Conservation (phyloP, 1,140 invertebrate genomes). For the Cyclargus thomasi region DNA sequence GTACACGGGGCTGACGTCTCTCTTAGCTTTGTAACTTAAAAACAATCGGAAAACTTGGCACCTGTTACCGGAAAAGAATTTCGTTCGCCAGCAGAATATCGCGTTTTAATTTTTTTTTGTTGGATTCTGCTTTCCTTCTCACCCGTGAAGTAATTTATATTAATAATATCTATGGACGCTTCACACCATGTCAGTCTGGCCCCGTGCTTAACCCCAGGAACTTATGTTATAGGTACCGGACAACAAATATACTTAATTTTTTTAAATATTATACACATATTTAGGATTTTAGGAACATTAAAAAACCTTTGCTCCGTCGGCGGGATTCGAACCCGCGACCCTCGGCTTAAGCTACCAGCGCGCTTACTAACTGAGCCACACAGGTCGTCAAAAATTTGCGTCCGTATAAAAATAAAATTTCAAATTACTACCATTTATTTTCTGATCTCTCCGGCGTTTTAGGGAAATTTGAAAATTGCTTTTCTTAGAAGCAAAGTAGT, state of each 20-base stretch:
- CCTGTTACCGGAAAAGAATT: constrained; percentile 2
- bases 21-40: constrained; percentile 20
- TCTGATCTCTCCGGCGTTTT: neutral
- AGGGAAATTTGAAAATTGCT: neutral
- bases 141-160: neutral
- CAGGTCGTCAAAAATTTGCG: too few species aligned
- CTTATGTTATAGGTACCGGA: too few species aligned
- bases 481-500: neutral
- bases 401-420: neutral
- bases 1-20: constrained; percentile 16
- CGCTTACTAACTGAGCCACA: too few species aligned
- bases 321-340: too few species aligned
- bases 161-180: too few species aligned
- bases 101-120: neutral
- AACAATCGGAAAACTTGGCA: constrained; percentile 18
- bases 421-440: neutral
- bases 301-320: too few species aligned
- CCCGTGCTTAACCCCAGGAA: too few species aligned
- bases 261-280: too few species aligned
- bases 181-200: too few species aligned
- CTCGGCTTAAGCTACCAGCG: too few species aligned
- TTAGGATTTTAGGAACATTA: too few species aligned
- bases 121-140: neutral
- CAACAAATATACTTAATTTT: too few species aligned
- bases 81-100: neutral